Evolutionary conservation across 1,140 invertebrate species (phyloP).

Genomic region (Adelges cooleyi): DNA sequence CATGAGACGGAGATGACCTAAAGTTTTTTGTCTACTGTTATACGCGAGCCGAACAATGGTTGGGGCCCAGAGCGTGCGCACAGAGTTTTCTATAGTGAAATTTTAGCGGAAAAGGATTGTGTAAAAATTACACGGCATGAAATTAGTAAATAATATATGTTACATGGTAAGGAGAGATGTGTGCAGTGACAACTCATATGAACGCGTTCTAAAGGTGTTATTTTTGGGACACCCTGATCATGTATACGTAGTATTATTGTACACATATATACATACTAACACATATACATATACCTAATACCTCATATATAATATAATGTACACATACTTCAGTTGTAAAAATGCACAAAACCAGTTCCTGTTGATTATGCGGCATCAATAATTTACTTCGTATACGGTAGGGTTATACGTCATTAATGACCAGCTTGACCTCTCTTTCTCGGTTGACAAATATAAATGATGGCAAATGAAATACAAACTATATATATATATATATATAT

Average conservation of each 20-base stretch:
- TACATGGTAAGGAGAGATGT: too few relatives aligned
- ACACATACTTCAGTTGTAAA: conserved; percentile 7
- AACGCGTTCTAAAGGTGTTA: not conserved
- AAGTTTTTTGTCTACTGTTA: conserved; percentile 15
- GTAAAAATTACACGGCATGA: conserved; percentile 14
- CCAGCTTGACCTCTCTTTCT: conserved; percentile 23
- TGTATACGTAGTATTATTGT: too few relatives aligned
- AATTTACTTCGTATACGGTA: conserved; percentile 17
- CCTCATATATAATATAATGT: not conserved
- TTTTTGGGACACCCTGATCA: conserved; percentile 23
- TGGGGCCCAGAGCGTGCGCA: not conserved
- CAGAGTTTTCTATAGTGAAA: not conserved
- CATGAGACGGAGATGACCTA: conserved; percentile 25
- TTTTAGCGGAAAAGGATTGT: conserved; percentile 16
- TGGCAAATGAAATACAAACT: conserved; percentile 14
- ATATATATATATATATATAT: conserved; percentile 1
- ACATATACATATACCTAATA: not conserved
- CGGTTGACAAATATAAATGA: conserved; percentile 28
- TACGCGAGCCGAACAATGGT: not conserved
- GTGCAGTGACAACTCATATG: not conserved
- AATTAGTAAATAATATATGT: conserved; percentile 2
- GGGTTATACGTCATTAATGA: conserved; percentile 27
- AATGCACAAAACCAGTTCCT: conserved; percentile 22
- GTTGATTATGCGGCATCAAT: conserved; percentile 26
- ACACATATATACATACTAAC: not conserved